A percentile compares a stretch with the other conserved stretches of the same genome.
Evolutionary conservation across 2,888 invertebrate genomes (phyloP).

Genomic region (Ectemnius continuus): DNA sequence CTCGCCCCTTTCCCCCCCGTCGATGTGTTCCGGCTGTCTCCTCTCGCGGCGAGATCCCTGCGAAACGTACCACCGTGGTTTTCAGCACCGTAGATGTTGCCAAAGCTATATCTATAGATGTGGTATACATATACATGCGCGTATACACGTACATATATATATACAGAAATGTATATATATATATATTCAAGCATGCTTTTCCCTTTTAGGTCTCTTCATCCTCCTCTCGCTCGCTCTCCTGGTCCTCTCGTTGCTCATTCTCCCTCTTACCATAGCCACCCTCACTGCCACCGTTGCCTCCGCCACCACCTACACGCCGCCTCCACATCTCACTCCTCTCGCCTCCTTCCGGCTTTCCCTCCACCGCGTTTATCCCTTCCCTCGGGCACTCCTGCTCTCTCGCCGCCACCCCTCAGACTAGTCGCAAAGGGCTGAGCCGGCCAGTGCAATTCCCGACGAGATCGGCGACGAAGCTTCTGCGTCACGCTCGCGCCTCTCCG

Average conservation of each 20-base stretch:
- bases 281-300: slow-evolving; percentile 17
- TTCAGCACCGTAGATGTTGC: slow-evolving; percentile 66
- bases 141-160: too few relatives aligned
- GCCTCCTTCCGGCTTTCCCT: slow-evolving; percentile 28
- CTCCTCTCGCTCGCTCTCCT: slow-evolving; percentile 43
- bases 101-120: slow-evolving; percentile 8
- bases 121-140: too few relatives aligned
- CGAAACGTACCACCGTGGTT: slow-evolving; percentile 66
- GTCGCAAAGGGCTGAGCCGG: slow-evolving; percentile 71
- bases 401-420: slow-evolving; percentile 51
- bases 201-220: slow-evolving; percentile 29
- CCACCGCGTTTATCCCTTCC: slow-evolving; percentile 48
- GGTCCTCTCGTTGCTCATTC: slow-evolving; percentile 37
- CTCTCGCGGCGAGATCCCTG: slow-evolving; percentile 52
- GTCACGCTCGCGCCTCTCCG: slow-evolving; percentile 29
- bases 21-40: slow-evolving; percentile 6
- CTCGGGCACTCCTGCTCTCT: slow-evolving; percentile 46
- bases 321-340: slow-evolving; percentile 23
- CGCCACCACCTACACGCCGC: slow-evolving; percentile 44
- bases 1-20: not conserved
- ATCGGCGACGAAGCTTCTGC: slow-evolving; percentile 62
- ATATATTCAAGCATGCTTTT: not conserved
- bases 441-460: slow-evolving; percentile 72
- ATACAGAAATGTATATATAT: slow-evolving; percentile 15
- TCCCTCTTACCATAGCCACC: slow-evolving; percentile 2